Evolutionary conservation across 2,113 vertebrate genomes (phyloP).

Genomic region (Plotosus lineatus): DNA sequence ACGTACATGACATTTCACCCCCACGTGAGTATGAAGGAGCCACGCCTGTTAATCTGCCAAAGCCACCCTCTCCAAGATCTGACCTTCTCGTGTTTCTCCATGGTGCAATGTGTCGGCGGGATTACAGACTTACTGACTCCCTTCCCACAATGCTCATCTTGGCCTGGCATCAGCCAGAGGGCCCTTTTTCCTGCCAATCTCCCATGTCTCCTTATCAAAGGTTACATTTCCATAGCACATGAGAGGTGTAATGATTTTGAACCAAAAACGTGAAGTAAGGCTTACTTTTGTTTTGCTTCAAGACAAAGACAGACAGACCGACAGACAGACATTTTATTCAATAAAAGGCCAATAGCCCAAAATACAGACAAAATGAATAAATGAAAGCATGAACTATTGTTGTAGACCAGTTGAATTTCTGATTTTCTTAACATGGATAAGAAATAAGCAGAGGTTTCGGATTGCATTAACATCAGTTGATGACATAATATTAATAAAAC

Average conservation of each 20-base stretch:
- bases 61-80: slow-evolving; percentile 44
- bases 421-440: no score
- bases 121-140: slow-evolving; percentile 57
- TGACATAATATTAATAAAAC: no score
- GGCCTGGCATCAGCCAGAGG: slow-evolving; percentile 52
- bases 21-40: slow-evolving; percentile 23
- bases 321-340: no score
- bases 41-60: slow-evolving; percentile 51
- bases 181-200: slow-evolving; percentile 44
- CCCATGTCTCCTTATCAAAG: slow-evolving; percentile 49
- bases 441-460: no score
- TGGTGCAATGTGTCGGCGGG: slow-evolving; percentile 43
- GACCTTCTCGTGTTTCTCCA: slow-evolving; percentile 68
- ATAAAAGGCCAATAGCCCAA: no score
- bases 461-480: no score
- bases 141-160: slow-evolving; percentile 55
- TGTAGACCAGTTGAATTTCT: no score
- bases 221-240: slow-evolving; percentile 48
- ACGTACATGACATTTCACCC: slow-evolving; percentile 43
- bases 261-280: not conserved
- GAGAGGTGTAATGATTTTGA: slow-evolving; percentile 12
- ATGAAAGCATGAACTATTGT: no score
- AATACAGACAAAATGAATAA: no score
- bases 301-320: no score
- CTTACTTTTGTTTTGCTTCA: not conserved